phyloP scores from a whole-genome alignment of 2,113 vertebrate genomes.

The Callocephalon fimbriatum region DNA sequence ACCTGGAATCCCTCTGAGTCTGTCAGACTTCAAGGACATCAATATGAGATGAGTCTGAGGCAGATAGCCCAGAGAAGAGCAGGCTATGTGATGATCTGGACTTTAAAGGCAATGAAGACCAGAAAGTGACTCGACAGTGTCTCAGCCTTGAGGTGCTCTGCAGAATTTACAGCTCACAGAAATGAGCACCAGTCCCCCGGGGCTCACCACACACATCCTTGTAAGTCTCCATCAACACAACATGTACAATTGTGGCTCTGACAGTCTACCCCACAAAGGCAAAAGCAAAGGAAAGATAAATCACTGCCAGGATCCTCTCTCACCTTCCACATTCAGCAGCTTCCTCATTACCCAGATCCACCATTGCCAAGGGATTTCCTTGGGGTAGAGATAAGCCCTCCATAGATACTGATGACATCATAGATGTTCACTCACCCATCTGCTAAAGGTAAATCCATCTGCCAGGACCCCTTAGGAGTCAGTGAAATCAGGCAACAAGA shows the following conservation, averaged over 20 bases:
- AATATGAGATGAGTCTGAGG: not conserved
- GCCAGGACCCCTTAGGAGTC: not conserved
- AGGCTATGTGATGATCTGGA: not conserved
- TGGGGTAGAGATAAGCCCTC: not conserved
- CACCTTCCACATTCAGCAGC: not conserved
- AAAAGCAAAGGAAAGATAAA: not conserved
- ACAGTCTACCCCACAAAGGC: not conserved
- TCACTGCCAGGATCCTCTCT: not conserved
- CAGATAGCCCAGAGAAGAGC: not conserved
- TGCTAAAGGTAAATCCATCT: not conserved
- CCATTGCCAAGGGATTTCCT: not conserved
- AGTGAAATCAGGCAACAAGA: not conserved
- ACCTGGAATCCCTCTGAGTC: not conserved
- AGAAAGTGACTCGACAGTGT: not conserved
- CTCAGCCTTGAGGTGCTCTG: not conserved
- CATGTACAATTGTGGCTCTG: not conserved
- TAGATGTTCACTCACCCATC: not conserved
- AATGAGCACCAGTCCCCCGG: not conserved
- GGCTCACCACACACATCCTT: accelerated
- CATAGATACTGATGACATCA: not conserved
- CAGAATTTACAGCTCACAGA: not conserved
- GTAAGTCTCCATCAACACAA: not conserved
- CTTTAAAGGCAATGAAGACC: not conserved
- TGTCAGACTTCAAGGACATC: not conserved
- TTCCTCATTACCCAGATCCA: not conserved